Percentiles rank a stretch among this genome's conserved stretches.
Evolutionary conservation across 2,113 vertebrate genomes (phyloP).

Genomic region (Stegastes partitus): DNA sequence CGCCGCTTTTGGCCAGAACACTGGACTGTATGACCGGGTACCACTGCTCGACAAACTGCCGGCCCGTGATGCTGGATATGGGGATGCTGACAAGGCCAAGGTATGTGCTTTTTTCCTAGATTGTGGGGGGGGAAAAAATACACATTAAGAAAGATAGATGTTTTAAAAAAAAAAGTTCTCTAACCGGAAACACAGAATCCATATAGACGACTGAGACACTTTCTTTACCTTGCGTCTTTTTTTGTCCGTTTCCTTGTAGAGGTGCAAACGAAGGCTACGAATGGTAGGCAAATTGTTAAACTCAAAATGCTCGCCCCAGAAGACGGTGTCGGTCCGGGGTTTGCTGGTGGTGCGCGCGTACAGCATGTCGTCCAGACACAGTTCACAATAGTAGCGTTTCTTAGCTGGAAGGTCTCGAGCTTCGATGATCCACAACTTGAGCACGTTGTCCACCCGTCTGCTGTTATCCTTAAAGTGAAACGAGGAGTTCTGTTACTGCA

Average conservation of each 20-base stretch:
- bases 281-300: constrained; percentile 97
- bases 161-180: no score
- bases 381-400: constrained; percentile 98
- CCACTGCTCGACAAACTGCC: constrained; percentile 98
- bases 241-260: constrained; percentile 98
- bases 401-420: constrained; percentile 95
- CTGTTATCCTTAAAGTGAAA: constrained; percentile 92
- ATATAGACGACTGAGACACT: neutral
- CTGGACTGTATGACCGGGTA: constrained; percentile 95
- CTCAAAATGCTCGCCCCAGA: constrained; percentile 99
- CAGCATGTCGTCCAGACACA: constrained; percentile 97
- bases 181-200: neutral
- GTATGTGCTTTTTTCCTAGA: constrained; percentile 94
- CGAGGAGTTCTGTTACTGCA: constrained; percentile 70
- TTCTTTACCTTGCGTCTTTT: constrained; percentile 91
- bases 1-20: constrained; percentile 86
- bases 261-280: constrained; percentile 94
- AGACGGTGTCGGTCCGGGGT: constrained; percentile 94
- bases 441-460: constrained; percentile 94
- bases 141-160: no score
- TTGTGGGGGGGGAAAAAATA: neutral
- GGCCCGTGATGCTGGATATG: constrained; percentile 93
- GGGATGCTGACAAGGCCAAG: constrained; percentile 97
- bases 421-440: constrained; percentile 98
- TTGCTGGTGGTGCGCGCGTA: constrained; percentile 98